Base-by-base conservation (phyloP, 1,140 invertebrate species). In the Gonioctena quinquepunctata region DNA sequence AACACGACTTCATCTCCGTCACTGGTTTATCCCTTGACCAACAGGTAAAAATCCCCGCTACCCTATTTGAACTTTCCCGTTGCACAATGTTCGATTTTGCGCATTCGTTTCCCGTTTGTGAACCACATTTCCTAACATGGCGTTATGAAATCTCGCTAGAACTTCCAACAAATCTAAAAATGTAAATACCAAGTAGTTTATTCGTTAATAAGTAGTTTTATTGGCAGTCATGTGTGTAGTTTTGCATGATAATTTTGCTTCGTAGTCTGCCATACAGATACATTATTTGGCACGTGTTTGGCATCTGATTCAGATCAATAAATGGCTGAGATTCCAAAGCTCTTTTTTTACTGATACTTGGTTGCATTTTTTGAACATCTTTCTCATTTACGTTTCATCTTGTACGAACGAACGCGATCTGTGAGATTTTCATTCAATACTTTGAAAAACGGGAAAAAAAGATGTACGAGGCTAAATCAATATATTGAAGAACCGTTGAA, bases 101-200 rank as follows among this genome's bases (percentile, higher is more conserved):
- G 56, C 56, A 16, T 5, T 16, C 7, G 23, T 11, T 23, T 25
- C 23, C 25, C 23, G 56, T 59, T 59, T 59, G 56, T 59, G 56
- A 59, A 22, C 56, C 21, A 23, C 21, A 59, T 23, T 59, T 59
- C 25, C 56, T 59, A 59, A 25, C 23, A 59, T 59, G 56, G 56
- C 56, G 56, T 59, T 59, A 59, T 59, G 56, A 59, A 59, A 26
- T 59, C 16, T 42, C 11, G 23, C 21, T 59, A 23, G 23, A 59
- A 59, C 11, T 25, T 25, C 56, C 11, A 25, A n/a, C 8, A 42
- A 25, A 16, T 56, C 52, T 23, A 23, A 59, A 52, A 59, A 59
- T 26, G 56, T 59, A 59, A 59, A 59, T 59, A 59, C 25, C 6
- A 59, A 59, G 6, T 25, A 22, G 56, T 25, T n/a, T 7, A 25